Evolutionary conservation across 1,140 invertebrate species (phyloP).

Genomic region (Limonius californicus): DNA sequence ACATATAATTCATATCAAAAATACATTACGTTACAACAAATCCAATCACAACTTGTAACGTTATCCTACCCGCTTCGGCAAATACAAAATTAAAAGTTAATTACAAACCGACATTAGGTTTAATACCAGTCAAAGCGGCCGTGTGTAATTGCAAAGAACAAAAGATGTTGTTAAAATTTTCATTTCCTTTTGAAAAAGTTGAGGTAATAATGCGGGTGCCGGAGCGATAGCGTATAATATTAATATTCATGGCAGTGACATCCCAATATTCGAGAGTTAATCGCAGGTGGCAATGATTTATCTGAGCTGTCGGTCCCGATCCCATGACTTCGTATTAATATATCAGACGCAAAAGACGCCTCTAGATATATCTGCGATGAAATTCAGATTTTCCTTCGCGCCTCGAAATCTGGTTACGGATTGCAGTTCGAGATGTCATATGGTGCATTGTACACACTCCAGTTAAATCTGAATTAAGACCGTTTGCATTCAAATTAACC

Average conservation of each 20-base stretch:
- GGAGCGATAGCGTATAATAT: conserved; percentile 26
- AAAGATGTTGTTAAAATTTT: background rate
- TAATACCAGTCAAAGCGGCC: too few relatives aligned
- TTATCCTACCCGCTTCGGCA: too few relatives aligned
- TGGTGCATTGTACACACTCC: background rate
- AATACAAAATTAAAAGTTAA: too few relatives aligned
- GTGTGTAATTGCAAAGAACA: background rate
- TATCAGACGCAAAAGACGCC: conserved; percentile 29
- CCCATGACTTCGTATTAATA: conserved; percentile 35
- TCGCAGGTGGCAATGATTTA: conserved; percentile 38
- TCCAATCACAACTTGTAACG: too few relatives aligned
- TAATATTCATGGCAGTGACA: conserved; percentile 40
- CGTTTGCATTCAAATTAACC: too few relatives aligned
- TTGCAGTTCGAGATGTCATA: background rate
- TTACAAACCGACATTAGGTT: too few relatives aligned
- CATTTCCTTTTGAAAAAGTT: background rate
- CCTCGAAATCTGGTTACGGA: background rate
- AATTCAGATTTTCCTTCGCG: conserved; percentile 25
- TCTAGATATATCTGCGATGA: conserved; percentile 26
- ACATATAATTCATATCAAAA: too few relatives aligned
- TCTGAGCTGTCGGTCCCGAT: conserved; percentile 27
- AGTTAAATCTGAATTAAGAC: too few relatives aligned
- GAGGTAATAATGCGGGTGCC: background rate
- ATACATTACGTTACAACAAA: too few relatives aligned
- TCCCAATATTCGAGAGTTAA: conserved; percentile 38